Evolutionary conservation across 2,113 vertebrate species (phyloP).

Genomic region (Nibea albiflora): DNA sequence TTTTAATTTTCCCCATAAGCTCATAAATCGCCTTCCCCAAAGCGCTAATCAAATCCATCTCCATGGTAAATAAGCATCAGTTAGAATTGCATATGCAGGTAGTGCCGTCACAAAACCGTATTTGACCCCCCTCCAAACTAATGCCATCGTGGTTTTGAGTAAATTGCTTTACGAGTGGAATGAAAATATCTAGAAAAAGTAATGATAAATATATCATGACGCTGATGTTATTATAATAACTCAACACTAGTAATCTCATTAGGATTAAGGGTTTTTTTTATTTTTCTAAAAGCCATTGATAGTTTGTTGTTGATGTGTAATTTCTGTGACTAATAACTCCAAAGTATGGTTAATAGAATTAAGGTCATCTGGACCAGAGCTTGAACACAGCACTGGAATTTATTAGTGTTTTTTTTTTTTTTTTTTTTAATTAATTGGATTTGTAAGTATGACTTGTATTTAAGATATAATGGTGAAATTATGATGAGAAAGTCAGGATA

Average conservation of each 20-base stretch:
- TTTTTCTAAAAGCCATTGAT: background rate
- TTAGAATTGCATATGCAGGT: slow-evolving; percentile 59
- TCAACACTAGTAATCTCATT: background rate
- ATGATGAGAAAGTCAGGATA: background rate
- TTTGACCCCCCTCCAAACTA: background rate
- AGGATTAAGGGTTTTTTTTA: background rate
- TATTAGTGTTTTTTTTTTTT: too few species aligned
- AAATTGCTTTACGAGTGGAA: background rate
- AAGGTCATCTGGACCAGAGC: too few species aligned
- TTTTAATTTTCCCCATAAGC: slow-evolving; percentile 75
- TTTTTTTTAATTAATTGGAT: background rate
- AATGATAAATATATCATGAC: background rate
- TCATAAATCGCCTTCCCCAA: slow-evolving; percentile 67
- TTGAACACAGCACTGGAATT: background rate
- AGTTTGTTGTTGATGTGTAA: background rate
- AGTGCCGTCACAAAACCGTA: slow-evolving; percentile 28
- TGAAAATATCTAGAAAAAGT: background rate
- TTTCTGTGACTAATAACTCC: background rate
- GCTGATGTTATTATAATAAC: slow-evolving; percentile 11
- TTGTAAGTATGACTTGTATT: background rate
- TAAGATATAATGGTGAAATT: background rate
- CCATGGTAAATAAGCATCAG: slow-evolving; percentile 63
- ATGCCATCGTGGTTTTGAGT: background rate
- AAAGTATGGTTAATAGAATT: background rate
- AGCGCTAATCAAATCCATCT: slow-evolving; percentile 61